These are phyloP conservation scores for Myopa testacea DNA, from an alignment of 2,888 invertebrate genomes.

Conservation along the genomic window DNA sequence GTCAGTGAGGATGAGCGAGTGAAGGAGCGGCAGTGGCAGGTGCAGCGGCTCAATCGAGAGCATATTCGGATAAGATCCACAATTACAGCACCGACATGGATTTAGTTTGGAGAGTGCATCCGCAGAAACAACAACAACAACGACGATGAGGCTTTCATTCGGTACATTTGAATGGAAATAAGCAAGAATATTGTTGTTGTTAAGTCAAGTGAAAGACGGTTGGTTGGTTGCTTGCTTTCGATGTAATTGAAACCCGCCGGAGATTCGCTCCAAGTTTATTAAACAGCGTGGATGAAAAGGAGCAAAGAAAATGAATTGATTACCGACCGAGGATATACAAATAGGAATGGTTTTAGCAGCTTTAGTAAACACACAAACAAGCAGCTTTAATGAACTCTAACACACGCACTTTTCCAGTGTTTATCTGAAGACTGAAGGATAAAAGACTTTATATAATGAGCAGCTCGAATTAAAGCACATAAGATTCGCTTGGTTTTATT, in stretches of 20 bases:
- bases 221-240: background rate
- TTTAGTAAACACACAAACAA: too few species aligned
- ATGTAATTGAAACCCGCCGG: background rate
- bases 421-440: background rate
- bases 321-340: background rate
- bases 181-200: background rate
- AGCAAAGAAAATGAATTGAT: background rate
- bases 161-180: background rate
- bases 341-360: too few species aligned
- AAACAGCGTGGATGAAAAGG: background rate
- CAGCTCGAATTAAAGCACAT: background rate
- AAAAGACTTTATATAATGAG: background rate
- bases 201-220: conserved; percentile 8
- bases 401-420: too few species aligned
- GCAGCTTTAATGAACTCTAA: background rate
- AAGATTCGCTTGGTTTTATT: background rate
- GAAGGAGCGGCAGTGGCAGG: background rate
- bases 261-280: background rate
- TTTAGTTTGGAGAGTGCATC: too few species aligned
- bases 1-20: background rate
- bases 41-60: too few species aligned
- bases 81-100: too few species aligned
- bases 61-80: too few species aligned
- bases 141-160: background rate
- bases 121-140: too few species aligned